Evolutionary conservation across 2,113 vertebrate species (phyloP).

Genomic region (Protobothrops flavoviridis): DNA sequence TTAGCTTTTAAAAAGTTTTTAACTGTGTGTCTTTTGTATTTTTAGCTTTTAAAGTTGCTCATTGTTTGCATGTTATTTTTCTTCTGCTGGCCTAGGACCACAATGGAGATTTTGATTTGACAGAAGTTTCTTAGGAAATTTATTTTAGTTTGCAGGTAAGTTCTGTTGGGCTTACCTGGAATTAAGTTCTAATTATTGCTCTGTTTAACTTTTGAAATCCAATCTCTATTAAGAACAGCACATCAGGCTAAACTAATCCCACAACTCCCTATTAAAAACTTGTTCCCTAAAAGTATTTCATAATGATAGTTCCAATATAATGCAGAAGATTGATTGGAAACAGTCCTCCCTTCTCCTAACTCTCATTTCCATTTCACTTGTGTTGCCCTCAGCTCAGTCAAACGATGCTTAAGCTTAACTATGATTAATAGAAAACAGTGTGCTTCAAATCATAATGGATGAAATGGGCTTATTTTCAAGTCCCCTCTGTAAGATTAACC

Average conservation of each 20-base stretch:
- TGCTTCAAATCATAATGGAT: background rate
- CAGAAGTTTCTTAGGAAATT: background rate
- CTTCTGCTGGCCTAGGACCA: background rate
- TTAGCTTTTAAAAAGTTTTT: no score
- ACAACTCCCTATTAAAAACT: background rate
- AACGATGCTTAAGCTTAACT: background rate
- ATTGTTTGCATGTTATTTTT: background rate
- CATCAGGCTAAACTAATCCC: background rate
- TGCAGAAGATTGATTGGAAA: background rate
- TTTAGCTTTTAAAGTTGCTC: background rate
- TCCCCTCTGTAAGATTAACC: background rate
- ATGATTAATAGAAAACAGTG: background rate
- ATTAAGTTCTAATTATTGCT: background rate
- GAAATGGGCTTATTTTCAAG: background rate
- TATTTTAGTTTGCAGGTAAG: background rate
- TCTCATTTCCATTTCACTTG: background rate
- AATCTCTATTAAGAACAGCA: background rate
- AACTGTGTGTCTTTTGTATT: background rate
- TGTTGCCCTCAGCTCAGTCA: background rate
- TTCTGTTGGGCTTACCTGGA: background rate
- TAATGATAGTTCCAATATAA: background rate
- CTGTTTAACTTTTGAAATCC: background rate
- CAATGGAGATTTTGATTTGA: background rate
- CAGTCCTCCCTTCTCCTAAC: background rate
- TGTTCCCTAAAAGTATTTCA: background rate